phyloP scores from a whole-genome alignment of 2,797 vertebrate species.

The Tapera naevia region DNA sequence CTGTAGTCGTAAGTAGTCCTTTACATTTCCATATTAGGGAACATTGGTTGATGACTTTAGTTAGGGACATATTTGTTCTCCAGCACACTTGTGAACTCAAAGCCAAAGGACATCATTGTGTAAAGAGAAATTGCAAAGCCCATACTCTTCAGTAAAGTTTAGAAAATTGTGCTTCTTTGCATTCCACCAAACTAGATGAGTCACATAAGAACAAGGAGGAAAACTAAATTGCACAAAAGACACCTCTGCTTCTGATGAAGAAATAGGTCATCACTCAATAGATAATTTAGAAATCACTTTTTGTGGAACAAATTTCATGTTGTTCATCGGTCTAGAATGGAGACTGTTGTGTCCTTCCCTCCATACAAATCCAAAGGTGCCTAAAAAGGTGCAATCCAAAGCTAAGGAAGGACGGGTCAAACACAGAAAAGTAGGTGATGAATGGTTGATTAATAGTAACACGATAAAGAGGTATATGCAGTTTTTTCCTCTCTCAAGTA shows the following conservation, averaged over 20 bases:
- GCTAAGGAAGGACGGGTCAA: background rate
- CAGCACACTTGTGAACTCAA: background rate
- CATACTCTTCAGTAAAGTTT: background rate
- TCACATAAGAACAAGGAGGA: background rate
- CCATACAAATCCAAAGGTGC: background rate
- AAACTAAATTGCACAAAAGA: background rate
- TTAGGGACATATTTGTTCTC: background rate
- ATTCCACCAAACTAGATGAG: background rate
- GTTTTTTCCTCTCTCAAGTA: background rate
- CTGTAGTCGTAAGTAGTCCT: background rate
- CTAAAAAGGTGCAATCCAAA: background rate
- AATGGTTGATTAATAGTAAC: background rate
- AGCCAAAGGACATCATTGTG: background rate
- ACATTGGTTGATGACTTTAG: background rate
- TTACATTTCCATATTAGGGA: background rate
- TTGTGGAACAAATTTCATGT: rapidly evolving
- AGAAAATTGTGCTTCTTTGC: background rate
- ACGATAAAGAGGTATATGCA: background rate
- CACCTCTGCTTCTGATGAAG: background rate
- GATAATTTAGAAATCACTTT: background rate
- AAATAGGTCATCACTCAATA: background rate
- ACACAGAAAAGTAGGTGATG: background rate
- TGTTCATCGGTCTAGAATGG: background rate
- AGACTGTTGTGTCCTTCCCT: background rate
- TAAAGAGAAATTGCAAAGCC: background rate